Base-by-base conservation (phyloP, 2,797 vertebrate genomes). In the Cuculus canorus region DNA sequence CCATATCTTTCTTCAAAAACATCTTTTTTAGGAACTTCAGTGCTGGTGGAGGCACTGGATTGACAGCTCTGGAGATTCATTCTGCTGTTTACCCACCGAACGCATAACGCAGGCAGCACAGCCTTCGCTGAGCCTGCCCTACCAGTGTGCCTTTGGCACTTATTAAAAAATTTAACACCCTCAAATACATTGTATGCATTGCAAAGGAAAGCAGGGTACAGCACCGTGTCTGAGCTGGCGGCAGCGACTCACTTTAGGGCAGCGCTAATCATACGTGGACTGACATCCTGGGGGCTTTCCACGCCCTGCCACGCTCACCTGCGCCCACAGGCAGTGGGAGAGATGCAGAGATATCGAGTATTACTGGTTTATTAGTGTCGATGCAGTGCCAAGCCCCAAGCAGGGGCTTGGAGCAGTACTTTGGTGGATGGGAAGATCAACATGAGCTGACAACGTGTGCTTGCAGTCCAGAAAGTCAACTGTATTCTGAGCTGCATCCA, bases 11-110 rank as follows among this genome's bases (percentile, higher is more conserved):
- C 82, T 64, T 70, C 66, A 59, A 65, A 90, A 81, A 59, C 71
- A 47, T 79, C 87, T 88, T 70, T 71, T 66, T 39, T 17, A 85
- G 66, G 63, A 47, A 18, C 47, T 56, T 52, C 25, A 39, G 68
- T 21, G 57, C 78, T 47, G 33, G 61, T 41, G 32, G 81, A 92
- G 45, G 76, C 0, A 0, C n/a, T 17, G 57, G 69, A 91, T 45
- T 93, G 93, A 79, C 91, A 88, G 89, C 41, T 85, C 65, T 0
- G 2, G 86, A 90, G 54, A 94, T 70, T 66, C 57, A 32, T 30
- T 78, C 89, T 65, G 82, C 82, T 86, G 89, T 83, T 94, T 75
- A 72, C 59, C 64, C 78, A n/a, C 56, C 3, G 68, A 93, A 70
- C 86, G 35, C 81, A 30, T 35, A 50, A 45, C 0, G 0, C 82